Evolutionary conservation across 2,888 invertebrate species (phyloP).

Genomic region (Drosophila algonquin): DNA sequence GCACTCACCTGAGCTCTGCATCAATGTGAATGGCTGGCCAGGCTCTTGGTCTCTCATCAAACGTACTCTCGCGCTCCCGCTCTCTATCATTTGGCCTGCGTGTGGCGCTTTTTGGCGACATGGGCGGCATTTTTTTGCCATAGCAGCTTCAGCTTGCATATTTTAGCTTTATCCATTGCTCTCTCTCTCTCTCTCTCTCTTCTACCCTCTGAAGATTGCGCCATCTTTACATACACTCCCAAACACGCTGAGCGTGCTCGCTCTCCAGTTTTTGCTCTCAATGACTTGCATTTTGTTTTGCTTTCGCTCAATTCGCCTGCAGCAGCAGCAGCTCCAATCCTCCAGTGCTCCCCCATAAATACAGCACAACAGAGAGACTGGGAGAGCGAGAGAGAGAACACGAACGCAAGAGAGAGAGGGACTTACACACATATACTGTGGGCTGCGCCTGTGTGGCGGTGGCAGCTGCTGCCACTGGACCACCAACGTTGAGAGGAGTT

Average conservation of each 20-base stretch:
- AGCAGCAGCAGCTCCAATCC: slow-evolving; percentile 58
- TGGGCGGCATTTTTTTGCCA: slow-evolving; percentile 76
- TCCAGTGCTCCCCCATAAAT: slow-evolving; percentile 63
- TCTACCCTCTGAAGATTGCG: slow-evolving; percentile 67
- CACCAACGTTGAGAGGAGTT: slow-evolving; percentile 70
- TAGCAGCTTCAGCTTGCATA: slow-evolving; percentile 59
- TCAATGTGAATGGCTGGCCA: slow-evolving; percentile 60
- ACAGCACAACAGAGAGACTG: slow-evolving; percentile 12
- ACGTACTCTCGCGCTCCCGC: slow-evolving; percentile 11
- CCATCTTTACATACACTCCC: slow-evolving; percentile 59
- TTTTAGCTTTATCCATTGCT: slow-evolving; percentile 69
- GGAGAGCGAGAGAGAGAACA: slow-evolving; percentile 12
- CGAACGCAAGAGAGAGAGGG: slow-evolving; percentile 26
- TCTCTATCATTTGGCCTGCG: slow-evolving; percentile 53
- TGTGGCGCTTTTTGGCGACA: slow-evolving; percentile 78
- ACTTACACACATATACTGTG: slow-evolving; percentile 21
- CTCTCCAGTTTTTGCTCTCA: slow-evolving; percentile 73
- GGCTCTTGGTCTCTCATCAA: slow-evolving; percentile 43
- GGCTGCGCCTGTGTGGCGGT: slow-evolving; percentile 70
- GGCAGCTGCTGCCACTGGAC: slow-evolving; percentile 76
- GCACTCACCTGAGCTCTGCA: slow-evolving; percentile 71
- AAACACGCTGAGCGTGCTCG: slow-evolving; percentile 32
- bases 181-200: slow-evolving; percentile 42
- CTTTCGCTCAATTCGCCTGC: slow-evolving; percentile 68
- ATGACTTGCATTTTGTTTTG: slow-evolving; percentile 75